Evolutionary conservation across 2,797 vertebrate genomes (phyloP).

Genomic region (Geotrypetes seraphini): DNA sequence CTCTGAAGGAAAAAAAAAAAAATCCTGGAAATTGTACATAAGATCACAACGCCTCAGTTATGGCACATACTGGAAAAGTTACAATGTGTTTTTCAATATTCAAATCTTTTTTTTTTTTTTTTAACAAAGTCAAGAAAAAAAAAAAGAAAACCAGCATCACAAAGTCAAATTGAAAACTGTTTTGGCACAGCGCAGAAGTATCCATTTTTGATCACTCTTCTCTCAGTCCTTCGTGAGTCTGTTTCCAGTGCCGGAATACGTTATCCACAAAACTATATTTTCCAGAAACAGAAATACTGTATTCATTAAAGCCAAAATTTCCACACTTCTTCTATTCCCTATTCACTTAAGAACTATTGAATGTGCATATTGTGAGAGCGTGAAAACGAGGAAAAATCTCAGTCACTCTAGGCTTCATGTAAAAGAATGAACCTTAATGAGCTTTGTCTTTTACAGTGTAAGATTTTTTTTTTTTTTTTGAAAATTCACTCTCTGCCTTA

Average conservation of each 20-base stretch:
- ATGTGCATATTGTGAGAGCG: conserved; percentile 5
- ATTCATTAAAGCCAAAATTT: conserved; percentile 9
- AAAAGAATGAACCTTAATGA: conserved; percentile 32
- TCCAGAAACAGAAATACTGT: conserved; percentile 15
- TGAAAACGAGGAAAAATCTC: conserved; percentile 20
- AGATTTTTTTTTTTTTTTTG: too few species aligned
- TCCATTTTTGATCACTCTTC: conserved; percentile 10
- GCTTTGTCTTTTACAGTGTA: conserved; percentile 29
- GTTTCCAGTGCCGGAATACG: neutral
- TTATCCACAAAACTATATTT: conserved; percentile 20
- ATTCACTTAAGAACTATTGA: conserved; percentile 16
- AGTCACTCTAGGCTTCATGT: conserved; percentile 52
- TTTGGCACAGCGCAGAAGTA: conserved; percentile 11
- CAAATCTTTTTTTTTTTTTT: conserved; percentile 8
- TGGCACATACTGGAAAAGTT: conserved; percentile 14
- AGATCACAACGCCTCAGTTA: conserved; percentile 11
- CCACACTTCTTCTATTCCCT: conserved; percentile 7
- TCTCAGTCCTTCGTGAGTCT: conserved; percentile 18
- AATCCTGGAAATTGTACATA: conserved; percentile 11
- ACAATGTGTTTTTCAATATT: conserved; percentile 2
- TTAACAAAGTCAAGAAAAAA: conserved; percentile 1
- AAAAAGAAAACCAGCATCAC: conserved; percentile 2
- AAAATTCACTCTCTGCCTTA: conserved; percentile 32
- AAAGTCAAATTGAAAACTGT: conserved; percentile 18
- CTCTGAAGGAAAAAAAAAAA: conserved; percentile 21